Evolutionary conservation across 2,888 invertebrate species (phyloP), one percentile per base, ranked within the genome.

Genomic region (Tetragnatha montana): DNA sequence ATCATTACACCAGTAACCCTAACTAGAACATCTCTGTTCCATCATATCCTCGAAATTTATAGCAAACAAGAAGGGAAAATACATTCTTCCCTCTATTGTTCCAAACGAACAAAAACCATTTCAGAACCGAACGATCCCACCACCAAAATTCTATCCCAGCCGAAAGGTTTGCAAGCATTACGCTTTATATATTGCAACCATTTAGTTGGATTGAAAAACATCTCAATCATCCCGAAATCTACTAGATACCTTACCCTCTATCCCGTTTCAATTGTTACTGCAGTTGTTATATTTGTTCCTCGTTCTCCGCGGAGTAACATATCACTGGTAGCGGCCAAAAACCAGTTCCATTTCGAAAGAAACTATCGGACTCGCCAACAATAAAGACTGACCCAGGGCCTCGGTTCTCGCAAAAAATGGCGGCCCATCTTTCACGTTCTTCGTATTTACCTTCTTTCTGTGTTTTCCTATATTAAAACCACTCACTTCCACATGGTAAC

Each of bases 401-500:
- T 60, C 60, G 17, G 10, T 60, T 60, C 60, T 10, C 17, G 60
- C 60, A 60, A 60, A 60, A 60, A 60, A 60, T 6, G 60, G 60
- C 14, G 35, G 1, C 14, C 60, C 14, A 60, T 60, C 60, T 60
- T 60, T 60, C 60, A 60, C 17, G 17, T 60, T 60, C 10, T 60
- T 10, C 60, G 17, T 60, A 60, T 60, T 60, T 60, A 60, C 60
- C 60, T 60, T 60, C 60, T 17, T 35, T 17, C 60, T 17, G 8
- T 60, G 60, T 74, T 35, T 8, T 22, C 35, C 22, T 35, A 22
- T 74, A 74, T 74, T 74, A 35, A 22, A 74, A 47, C 10, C 47
- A 22, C 35, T 74, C 74, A 74, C 74, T 21, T 74, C 74, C 74
- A 47, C 17, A 10, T 74, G 74, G 74, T 35, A 74, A 74, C 74